Conservation (phyloP, 1,140 invertebrate genomes). For the Batillaria attramentaria region DNA sequence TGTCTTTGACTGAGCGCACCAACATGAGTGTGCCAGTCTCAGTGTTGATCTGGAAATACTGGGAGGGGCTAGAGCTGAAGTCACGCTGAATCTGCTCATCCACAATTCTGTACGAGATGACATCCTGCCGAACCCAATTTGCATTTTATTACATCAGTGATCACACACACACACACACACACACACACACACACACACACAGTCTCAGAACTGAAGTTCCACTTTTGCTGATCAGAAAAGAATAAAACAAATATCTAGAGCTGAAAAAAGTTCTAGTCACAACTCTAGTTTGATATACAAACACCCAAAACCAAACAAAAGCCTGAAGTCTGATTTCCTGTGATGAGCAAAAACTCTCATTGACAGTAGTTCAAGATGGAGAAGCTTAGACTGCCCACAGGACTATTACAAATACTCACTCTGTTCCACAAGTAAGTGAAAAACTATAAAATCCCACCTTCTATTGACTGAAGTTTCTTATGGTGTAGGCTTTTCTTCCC, state of each 20-base stretch:
- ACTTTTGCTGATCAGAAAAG: too few relatives aligned
- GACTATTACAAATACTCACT: neutral
- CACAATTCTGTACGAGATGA: slow-evolving; percentile 87
- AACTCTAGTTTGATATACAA: too few relatives aligned
- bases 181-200: slow-evolving; percentile 11
- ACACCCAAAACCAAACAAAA: too few relatives aligned
- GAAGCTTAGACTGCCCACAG: too few relatives aligned
- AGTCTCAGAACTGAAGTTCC: neutral
- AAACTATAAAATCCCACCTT: too few relatives aligned
- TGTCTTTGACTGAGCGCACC: slow-evolving; percentile 84
- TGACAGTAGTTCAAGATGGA: too few relatives aligned
- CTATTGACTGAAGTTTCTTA: too few relatives aligned
- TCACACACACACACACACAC: slow-evolving; percentile 10
- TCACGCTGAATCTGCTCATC: slow-evolving; percentile 70
- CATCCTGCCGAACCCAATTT: slow-evolving; percentile 45
- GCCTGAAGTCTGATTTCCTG: too few relatives aligned
- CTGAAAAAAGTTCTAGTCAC: too few relatives aligned
- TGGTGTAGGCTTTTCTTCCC: too few relatives aligned
- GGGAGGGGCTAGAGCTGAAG: slow-evolving; percentile 76
- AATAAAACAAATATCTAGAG: too few relatives aligned
- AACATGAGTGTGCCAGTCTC: slow-evolving; percentile 85
- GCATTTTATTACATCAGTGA: too few relatives aligned
- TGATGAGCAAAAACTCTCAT: neutral
- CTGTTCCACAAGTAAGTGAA: neutral
- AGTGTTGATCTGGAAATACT: slow-evolving; percentile 86